Evolutionary conservation across 2,797 vertebrate genomes (phyloP), one percentile per base, ranked within the genome.

Genomic region (Oryzias dopingdopingensis): DNA sequence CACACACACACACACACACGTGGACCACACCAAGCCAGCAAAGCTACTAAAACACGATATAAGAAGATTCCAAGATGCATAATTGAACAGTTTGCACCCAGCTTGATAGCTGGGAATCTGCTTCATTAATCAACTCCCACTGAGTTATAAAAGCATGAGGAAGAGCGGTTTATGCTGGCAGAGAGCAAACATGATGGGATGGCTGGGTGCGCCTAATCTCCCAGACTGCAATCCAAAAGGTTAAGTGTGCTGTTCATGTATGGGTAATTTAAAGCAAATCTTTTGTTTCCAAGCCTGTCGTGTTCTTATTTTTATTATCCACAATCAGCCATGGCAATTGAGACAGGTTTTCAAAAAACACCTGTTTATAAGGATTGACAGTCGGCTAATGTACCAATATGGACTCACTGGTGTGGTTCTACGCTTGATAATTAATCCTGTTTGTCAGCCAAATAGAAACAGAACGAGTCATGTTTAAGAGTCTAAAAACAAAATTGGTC

Each of bases 61-160:
- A 79, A 84, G 81, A 77, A 83, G 76, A 84, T 83, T 88, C 78
- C 73, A 75, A 82, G 81, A 86, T 89, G 80, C 82, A 89, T 88
- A 87, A 90, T 83, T 88, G 86, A 89, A 85, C 86, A 89, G 80
- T 90, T 89, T 89, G 83, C 79, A 70, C 84, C 74, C 82, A 78
- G 88, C 86, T 86, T 88, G 86, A 89, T 86, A 69, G 80, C 84
- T 77, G 67, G 66, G 78, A 86, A 90, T 83, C 73, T 65, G 72
- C 70, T 82, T 86, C 82, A 89, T 90, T 89, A 86, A 90, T 91
- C 88, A 88, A 80, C 74, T 80, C 86, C 82, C 76, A 83, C 77
- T 43, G 87, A 87, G 83, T 74, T 62, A 67, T 59, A 70, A 80
- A 76, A 67, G 74, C 72, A 72, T 4, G 68, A 69, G 73, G 73